phyloP scores from a whole-genome alignment of 2,113 vertebrate genomes.

The Tor tambroides region DNA sequence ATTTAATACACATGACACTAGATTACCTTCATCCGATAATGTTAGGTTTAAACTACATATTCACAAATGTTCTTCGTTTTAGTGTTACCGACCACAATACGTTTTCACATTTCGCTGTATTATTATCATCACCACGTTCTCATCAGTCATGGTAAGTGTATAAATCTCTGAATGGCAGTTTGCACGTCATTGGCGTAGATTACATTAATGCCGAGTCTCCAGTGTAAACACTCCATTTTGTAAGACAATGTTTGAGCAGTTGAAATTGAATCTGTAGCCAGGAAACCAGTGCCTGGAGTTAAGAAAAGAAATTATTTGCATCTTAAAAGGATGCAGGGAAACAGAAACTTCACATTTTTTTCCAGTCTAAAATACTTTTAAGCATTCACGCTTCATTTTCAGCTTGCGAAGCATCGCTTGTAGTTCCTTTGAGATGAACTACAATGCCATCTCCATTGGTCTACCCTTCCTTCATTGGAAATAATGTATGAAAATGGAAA shows the following conservation, averaged over 20 bases:
- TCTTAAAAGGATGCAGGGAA: not conserved
- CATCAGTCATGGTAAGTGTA: not conserved
- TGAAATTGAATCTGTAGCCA: conserved; percentile 16
- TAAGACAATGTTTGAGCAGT: conserved; percentile 10
- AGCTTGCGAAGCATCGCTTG: not conserved
- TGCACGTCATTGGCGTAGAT: not conserved
- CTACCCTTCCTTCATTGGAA: not conserved
- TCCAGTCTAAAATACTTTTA: not conserved
- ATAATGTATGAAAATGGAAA: not conserved
- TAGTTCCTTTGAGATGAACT: not conserved
- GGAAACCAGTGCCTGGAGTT: not conserved
- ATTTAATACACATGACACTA: conserved; percentile 2
- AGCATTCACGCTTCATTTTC: not conserved
- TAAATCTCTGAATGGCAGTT: not conserved
- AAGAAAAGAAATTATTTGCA: not conserved
- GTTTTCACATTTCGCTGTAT: not conserved
- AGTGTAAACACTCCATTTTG: conserved; percentile 26
- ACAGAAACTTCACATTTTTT: not conserved
- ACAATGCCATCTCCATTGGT: not conserved
- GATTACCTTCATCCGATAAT: not conserved
- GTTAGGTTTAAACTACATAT: not conserved
- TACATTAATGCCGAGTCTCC: conserved; percentile 18
- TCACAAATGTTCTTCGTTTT: not conserved
- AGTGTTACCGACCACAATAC: not conserved
- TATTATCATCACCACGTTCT: not conserved